Evolutionary conservation across 1,140 invertebrate genomes (phyloP), one percentile per base, ranked within the genome.

Genomic region (Ganaspis sp.): DNA sequence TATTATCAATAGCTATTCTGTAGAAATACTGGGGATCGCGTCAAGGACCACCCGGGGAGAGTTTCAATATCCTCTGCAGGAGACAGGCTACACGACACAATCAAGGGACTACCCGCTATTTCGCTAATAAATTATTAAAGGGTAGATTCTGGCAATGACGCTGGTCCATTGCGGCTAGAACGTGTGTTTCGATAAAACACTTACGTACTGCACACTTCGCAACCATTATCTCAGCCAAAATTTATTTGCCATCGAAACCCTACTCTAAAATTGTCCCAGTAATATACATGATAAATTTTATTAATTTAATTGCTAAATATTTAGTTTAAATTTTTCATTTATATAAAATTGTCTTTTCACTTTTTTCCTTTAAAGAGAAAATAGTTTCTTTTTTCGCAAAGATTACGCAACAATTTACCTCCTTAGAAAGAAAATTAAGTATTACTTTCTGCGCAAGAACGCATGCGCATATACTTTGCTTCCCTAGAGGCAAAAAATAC

Each of bases 81-180:
- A 87, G 87, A 90, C 89, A 91, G 86, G 84, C 89, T 84, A 90
- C 89, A 89, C 86, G 87, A 88, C 87, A 90, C 87, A 89, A 91
- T 91, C 87, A 88, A 83, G 77, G 83, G 85, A 86, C 83, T 83
- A 85, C 86, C 80, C 79, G 76, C 82, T 78, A 79, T 76, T 81
- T 85, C 78, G 87, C 89, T 90, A 91, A 91, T 91, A 91, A 91
- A 91, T 91, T 91, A 91, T 91, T 90, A 90, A 91, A 91, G 88
- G 85, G 85, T 88, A 87, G 84, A 85, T 86, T 84, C 90, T 91
- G 90, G 81, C 83, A 87, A 88, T 91, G 90, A 91, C 90, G 87
- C 79, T 69, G 83, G 76, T 80, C 80, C 87, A 88, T 86, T 86
- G 85, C 85, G 80, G 81, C 81, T 85, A 78, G 84, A 86, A 88